A percentile compares a stretch with the other conserved stretches of the same genome.
Evolutionary conservation across 2,888 invertebrate species (phyloP).

Genomic region (Orgyia antiqua): DNA sequence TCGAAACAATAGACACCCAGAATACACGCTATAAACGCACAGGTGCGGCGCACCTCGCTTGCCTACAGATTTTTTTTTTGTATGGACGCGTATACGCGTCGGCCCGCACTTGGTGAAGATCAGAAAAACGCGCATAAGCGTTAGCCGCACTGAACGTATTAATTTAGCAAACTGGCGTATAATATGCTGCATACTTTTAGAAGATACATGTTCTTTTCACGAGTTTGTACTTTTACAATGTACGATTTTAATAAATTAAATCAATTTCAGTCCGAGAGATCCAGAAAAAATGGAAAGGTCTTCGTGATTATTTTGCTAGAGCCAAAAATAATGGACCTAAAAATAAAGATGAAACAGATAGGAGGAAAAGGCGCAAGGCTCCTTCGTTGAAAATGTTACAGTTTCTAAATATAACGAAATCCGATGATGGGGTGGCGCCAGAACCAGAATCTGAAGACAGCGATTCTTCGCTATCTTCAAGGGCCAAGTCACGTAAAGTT

Average conservation of each 20-base stretch:
- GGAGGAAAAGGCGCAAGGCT: constrained; percentile 9
- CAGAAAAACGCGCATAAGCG: no score
- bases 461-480: constrained; percentile 8
- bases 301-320: constrained; percentile 9
- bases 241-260: background rate
- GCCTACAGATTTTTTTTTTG: no score
- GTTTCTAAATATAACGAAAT: constrained; percentile 8
- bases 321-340: constrained; percentile 8
- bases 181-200: background rate
- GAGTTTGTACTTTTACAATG: no score
- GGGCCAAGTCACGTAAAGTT: constrained; percentile 3
- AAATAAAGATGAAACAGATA: constrained; percentile 8
- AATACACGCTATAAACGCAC: no score
- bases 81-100: no score
- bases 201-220: no score
- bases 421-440: constrained; percentile 4
- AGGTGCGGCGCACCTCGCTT: no score
- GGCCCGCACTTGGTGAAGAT: no score
- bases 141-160: no score
- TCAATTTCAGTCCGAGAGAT: constrained; percentile 7
- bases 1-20: no score
- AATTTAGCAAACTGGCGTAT: no score
- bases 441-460: constrained; percentile 7
- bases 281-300: constrained; percentile 11
- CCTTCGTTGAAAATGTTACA: constrained; percentile 10